Evolutionary conservation across 2,113 vertebrate species (phyloP).

Genomic region (Chaetodon trifascialis): DNA sequence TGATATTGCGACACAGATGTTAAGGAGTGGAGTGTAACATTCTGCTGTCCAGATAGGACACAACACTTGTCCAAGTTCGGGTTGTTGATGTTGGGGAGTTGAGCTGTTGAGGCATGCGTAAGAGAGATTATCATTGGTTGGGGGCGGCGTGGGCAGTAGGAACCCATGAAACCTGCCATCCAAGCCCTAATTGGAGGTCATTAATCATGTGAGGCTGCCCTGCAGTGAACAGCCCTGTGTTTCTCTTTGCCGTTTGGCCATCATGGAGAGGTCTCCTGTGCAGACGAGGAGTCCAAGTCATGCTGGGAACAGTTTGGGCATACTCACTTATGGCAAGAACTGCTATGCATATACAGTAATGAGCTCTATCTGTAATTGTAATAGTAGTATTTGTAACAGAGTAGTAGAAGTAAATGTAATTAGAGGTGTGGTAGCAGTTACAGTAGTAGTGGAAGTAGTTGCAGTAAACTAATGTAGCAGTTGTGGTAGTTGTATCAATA

Average conservation of each 20-base stretch:
- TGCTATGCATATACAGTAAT: background rate
- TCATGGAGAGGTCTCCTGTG: constrained; percentile 58
- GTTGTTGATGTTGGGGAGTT: constrained; percentile 73
- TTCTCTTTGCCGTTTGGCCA: constrained; percentile 73
- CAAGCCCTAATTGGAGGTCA: constrained; percentile 83
- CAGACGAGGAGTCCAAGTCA: constrained; percentile 33
- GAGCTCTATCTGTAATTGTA: background rate
- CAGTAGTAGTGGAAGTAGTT: too few species aligned
- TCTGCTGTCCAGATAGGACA: background rate
- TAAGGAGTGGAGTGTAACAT: background rate
- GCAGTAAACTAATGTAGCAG: background rate
- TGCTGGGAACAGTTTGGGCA: constrained; percentile 53
- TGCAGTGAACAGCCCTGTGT: constrained; percentile 81
- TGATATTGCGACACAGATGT: constrained; percentile 13
- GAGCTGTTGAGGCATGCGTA: constrained; percentile 64
- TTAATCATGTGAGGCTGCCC: constrained; percentile 84
- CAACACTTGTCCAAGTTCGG: constrained; percentile 52
- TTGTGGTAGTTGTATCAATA: background rate
- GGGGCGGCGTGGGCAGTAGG: constrained; percentile 63
- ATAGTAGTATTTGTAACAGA: background rate
- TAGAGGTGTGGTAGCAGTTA: background rate
- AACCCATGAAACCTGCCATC: constrained; percentile 82
- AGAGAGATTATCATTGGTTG: constrained; percentile 75
- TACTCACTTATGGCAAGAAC: constrained; percentile 25
- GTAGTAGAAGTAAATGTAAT: background rate